These are phyloP conservation scores for Euzophera pinguis DNA, from an alignment of 2,888 invertebrate genomes.

Conservation along the genomic window DNA sequence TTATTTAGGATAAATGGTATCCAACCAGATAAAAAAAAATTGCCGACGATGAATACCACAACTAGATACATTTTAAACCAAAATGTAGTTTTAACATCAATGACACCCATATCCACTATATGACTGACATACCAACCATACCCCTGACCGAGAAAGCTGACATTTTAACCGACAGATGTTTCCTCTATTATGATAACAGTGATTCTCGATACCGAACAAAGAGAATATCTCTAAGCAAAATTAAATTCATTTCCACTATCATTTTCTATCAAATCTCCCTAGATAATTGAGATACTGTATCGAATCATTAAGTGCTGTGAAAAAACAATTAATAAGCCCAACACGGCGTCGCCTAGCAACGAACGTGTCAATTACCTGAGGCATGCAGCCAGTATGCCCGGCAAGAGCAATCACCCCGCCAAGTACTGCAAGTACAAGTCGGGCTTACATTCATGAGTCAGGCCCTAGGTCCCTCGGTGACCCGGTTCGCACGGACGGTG, in stretches of 20 bases:
- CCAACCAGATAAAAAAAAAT: not conserved
- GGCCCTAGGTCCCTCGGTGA: slow-evolving; percentile 38
- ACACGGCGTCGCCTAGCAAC: not conserved
- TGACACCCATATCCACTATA: too few relatives aligned
- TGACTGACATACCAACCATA: too few relatives aligned
- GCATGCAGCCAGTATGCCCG: not conserved
- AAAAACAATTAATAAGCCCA: not conserved
- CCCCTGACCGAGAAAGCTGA: too few relatives aligned
- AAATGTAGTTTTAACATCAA: too few relatives aligned
- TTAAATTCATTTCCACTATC: not conserved
- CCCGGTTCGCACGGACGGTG: slow-evolving; percentile 58
- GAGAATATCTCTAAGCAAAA: too few relatives aligned
- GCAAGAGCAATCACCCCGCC: slow-evolving; percentile 7
- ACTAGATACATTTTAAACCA: too few relatives aligned
- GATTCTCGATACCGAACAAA: too few relatives aligned
- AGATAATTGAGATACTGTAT: not conserved
- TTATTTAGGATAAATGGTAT: not conserved
- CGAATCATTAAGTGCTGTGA: not conserved
- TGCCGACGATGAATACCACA: not conserved
- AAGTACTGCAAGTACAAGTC: slow-evolving; percentile 4
- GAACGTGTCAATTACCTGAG: slow-evolving; percentile 8
- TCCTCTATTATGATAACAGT: too few relatives aligned
- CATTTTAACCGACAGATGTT: too few relatives aligned
- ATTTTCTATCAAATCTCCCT: not conserved
- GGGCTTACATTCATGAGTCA: slow-evolving; percentile 31